Evolutionary conservation across 1,140 invertebrate genomes (phyloP), one percentile per base, ranked within the genome.

Genomic region (Archivesica marissinica): DNA sequence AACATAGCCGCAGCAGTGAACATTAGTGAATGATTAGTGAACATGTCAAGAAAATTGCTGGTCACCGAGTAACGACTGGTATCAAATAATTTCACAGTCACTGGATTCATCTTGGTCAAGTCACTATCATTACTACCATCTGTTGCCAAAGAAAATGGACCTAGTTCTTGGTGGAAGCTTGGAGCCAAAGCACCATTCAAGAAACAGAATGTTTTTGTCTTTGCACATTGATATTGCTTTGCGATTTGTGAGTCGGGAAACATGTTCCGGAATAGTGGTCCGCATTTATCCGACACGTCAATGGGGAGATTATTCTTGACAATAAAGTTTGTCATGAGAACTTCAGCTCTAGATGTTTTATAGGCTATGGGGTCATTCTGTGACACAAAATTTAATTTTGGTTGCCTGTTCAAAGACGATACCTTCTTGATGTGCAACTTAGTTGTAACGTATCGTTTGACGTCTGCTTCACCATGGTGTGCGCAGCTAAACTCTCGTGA

Each of bases 191-290:
- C 74, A 0, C 74, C 30, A 54, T 76, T 76, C 47, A 56, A 76
- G 56, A 76, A 56, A 33, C 74, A 76, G 38, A 76, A 76, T 35
- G 50, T 76, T 76, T 76, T 76, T 7, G 50, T 76, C 56, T 59
- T 76, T 15, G 74, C 74, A 54, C 74, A n/a, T n/a, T n/a, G n/a
- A n/a, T 50, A 56, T 2, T 59, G 54, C 56, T 39, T 76, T 15
- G 74, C 47, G 41, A 54, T 76, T 56, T 76, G 25, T 15, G 50
- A 76, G 56, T 76, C 74, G 28, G 47, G 0, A 56, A 76, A 76
- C 28, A 76, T 56, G 0, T 47, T 76, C 30, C 56, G 33, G 1
- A 76, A 76, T n/a, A 76, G 50, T 6, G 28, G 28, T 1, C 47
- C 47, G 28, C 47, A 35, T 11, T 76, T 76, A 56, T 59, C 47